A percentile compares a stretch with the other conserved stretches of the same genome.
Evolutionary conservation across 35 echinoderm and acorn worm species (phyloP).

Genomic region (Holothuria glaberrima): DNA sequence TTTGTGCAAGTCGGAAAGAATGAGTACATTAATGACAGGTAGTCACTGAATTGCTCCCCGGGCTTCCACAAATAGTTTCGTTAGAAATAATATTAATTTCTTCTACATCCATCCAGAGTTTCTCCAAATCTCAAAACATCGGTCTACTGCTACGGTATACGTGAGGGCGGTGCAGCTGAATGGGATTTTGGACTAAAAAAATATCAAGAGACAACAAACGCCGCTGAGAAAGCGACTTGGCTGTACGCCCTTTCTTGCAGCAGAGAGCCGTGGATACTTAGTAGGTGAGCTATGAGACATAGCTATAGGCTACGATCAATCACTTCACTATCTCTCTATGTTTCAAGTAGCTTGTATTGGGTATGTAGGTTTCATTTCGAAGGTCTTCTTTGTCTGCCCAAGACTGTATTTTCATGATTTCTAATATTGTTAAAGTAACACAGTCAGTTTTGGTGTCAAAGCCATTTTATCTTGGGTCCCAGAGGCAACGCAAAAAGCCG

Average conservation of each 20-base stretch:
- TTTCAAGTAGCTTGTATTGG: no score
- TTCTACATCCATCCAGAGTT: slow-evolving; percentile 59
- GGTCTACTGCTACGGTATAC: slow-evolving; percentile 88
- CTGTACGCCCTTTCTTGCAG: slow-evolving; percentile 80
- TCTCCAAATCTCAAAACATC: slow-evolving; percentile 76
- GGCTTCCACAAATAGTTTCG: background rate
- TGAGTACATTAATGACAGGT: background rate
- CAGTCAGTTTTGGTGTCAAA: no score
- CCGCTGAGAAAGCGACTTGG: slow-evolving; percentile 83
- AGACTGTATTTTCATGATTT: no score
- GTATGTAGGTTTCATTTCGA: no score
- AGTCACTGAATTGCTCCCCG: background rate
- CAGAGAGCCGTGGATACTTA: slow-evolving; percentile 90
- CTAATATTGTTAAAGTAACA: no score
- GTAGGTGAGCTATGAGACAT: slow-evolving; percentile 61
- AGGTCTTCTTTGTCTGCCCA: no score
- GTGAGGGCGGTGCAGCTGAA: slow-evolving; percentile 77
- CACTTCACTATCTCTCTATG: no score
- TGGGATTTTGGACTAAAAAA: slow-evolving; percentile 85
- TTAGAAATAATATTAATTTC: background rate
- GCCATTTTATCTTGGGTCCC: no score
- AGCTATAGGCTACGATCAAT: no score
- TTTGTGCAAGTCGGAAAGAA: no score
- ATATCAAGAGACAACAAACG: slow-evolving; percentile 54
- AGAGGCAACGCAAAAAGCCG: no score